Evolutionary conservation across 2,888 invertebrate species (phyloP).

Genomic region (Euclidia mi): DNA sequence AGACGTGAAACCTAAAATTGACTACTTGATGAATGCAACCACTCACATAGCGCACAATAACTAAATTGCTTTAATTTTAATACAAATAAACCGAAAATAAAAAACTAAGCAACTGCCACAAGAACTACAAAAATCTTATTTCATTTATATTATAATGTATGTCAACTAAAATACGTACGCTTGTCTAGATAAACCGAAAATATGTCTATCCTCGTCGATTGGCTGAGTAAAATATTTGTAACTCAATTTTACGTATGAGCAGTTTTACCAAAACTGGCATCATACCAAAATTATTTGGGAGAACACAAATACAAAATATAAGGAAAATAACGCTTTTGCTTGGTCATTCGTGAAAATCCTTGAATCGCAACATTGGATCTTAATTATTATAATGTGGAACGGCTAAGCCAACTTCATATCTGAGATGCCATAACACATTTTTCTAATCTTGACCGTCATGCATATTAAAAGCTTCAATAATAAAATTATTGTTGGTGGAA

Average conservation of each 20-base stretch:
- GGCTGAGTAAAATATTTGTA: conserved; percentile 6
- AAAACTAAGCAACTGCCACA: no score
- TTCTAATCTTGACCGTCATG: conserved; percentile 1
- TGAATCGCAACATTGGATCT: conserved; percentile 28
- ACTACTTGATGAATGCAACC: no score
- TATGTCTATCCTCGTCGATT: neutral
- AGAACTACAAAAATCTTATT: no score
- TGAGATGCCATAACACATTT: neutral
- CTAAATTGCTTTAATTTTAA: no score
- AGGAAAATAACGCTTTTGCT: conserved; percentile 39
- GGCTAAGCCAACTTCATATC: conserved; percentile 32
- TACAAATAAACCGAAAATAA: no score
- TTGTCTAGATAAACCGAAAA: neutral
- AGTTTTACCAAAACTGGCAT: conserved; percentile 14
- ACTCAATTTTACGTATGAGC: conserved; percentile 11
- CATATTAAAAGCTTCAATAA: neutral
- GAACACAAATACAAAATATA: conserved; percentile 16
- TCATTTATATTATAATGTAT: no score
- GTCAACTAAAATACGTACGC: neutral
- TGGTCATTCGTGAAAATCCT: conserved; percentile 23
- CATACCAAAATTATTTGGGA: conserved; percentile 15
- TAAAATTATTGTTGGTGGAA: no score
- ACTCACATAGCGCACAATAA: no score
- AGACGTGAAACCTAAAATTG: no score
- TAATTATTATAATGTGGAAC: conserved; percentile 30